These are phyloP conservation scores for Silurus lanzhouensis DNA, from an alignment of 2,797 vertebrate genomes.

Conservation along the genomic window DNA sequence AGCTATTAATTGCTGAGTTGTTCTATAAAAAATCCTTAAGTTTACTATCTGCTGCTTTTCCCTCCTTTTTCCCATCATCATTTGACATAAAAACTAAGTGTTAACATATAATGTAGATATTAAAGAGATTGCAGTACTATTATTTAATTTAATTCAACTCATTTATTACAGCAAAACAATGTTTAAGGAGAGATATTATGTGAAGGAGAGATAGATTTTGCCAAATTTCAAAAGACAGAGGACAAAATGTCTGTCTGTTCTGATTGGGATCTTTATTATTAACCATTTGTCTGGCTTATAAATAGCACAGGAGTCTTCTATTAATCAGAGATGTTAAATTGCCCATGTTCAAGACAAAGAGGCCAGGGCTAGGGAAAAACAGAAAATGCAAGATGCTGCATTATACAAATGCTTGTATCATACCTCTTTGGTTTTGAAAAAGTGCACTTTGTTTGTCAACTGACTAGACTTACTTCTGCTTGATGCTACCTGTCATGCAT, in stretches of 20 bases:
- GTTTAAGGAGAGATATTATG: neutral
- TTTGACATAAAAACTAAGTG: neutral
- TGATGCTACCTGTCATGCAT: neutral
- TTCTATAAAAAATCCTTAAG: neutral
- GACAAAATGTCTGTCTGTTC: no score
- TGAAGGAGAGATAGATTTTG: neutral
- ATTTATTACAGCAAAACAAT: no score
- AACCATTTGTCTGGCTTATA: neutral
- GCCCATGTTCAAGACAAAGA: neutral
- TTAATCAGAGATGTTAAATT: conserved; percentile 1
- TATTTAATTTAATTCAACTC: neutral
- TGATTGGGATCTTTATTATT: neutral
- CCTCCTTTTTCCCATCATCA: neutral
- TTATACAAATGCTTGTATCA: no score
- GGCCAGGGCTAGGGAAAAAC: neutral
- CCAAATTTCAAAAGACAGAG: neutral
- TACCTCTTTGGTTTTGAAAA: neutral
- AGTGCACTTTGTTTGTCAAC: no score
- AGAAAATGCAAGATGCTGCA: neutral
- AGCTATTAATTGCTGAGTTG: conserved; percentile 2
- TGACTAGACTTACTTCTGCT: neutral
- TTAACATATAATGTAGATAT: neutral
- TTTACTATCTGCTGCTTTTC: conserved; percentile 5
- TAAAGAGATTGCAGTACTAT: neutral
- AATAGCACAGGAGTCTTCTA: neutral